Evolutionary conservation across 2,888 invertebrate species (phyloP).

Genomic region (Eristalis intricaria): DNA sequence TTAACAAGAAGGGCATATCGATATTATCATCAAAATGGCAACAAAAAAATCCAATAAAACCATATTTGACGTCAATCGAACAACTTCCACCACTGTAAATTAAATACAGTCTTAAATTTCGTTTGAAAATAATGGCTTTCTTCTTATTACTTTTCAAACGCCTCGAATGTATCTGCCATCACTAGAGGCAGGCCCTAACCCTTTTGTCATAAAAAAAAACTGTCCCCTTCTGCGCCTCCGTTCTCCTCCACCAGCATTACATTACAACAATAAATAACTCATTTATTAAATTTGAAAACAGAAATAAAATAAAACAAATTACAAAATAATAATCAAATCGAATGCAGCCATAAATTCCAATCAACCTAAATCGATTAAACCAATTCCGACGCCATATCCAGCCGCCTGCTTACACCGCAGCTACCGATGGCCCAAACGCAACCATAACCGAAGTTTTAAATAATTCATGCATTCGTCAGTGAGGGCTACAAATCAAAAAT

Average conservation of each 20-base stretch:
- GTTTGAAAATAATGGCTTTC: too few species aligned
- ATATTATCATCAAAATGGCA: too few species aligned
- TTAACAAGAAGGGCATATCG: too few species aligned
- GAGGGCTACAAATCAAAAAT: background rate
- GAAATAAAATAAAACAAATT: background rate
- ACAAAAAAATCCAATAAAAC: too few species aligned
- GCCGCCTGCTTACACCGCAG: background rate
- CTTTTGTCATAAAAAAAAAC: too few species aligned
- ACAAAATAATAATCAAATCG: background rate
- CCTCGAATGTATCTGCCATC: too few species aligned
- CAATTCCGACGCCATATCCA: background rate
- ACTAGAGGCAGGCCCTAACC: too few species aligned
- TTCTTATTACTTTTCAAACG: too few species aligned
- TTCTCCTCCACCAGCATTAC: background rate
- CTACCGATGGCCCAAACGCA: background rate
- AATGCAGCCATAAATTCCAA: background rate
- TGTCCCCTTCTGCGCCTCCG: background rate
- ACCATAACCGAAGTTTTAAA: background rate
- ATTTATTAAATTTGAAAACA: background rate
- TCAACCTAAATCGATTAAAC: background rate
- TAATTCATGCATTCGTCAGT: background rate
- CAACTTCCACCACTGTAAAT: too few species aligned
- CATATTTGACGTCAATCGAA: too few species aligned
- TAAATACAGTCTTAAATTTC: too few species aligned
- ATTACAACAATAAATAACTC: background rate